phyloP scores from a whole-genome alignment of 35 echinoderm and acorn worm genomes.

The Hemicentrotus pulcherrimus region DNA sequence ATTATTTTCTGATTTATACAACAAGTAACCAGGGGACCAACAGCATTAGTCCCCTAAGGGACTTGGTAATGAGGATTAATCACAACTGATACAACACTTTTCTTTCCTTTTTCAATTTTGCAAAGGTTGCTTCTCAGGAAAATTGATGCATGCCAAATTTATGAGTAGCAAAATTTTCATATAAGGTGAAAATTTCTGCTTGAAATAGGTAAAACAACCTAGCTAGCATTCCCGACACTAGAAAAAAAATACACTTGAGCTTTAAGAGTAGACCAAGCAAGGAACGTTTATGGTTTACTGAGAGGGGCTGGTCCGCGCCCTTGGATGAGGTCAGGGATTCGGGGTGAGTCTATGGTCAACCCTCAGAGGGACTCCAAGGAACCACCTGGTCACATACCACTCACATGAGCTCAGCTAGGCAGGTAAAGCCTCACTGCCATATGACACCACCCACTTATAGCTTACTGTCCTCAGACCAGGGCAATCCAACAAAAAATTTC shows the following conservation, averaged over 20 bases:
- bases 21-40: too few species aligned
- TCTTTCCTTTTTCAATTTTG: too few species aligned
- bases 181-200: too few species aligned
- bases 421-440: not conserved
- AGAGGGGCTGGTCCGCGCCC: conserved; percentile 8
- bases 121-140: too few species aligned
- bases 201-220: not conserved
- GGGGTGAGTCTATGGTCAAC: not conserved
- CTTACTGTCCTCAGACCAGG: too few species aligned
- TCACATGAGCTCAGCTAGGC: not conserved
- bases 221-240: not conserved
- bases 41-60: too few species aligned
- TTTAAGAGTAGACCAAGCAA: not conserved
- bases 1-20: not conserved
- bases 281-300: too few species aligned
- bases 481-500: too few species aligned
- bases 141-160: too few species aligned
- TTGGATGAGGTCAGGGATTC: not conserved
- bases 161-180: too few species aligned
- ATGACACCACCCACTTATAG: not conserved
- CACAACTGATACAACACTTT: too few species aligned
- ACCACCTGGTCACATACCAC: not conserved
- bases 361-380: not conserved
- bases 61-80: too few species aligned
- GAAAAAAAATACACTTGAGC: not conserved